Percentiles rank a stretch among this genome's conserved stretches.
These are phyloP conservation scores for Elgaria multicarinata DNA, from an alignment of 2,113 vertebrate species.

Conservation along the genomic window DNA sequence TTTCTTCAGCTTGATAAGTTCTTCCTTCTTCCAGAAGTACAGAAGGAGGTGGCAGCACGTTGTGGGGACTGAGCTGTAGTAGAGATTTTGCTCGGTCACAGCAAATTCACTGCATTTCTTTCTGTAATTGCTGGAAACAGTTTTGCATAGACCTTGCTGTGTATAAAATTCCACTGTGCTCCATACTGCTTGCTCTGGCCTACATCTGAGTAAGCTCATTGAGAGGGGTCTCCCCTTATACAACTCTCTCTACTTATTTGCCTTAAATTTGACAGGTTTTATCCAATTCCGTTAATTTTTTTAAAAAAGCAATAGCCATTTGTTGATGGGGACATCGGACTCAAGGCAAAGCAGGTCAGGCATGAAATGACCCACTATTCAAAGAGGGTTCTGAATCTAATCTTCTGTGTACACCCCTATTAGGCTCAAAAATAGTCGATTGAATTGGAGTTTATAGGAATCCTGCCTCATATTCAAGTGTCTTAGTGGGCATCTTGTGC, in stretches of 20 bases:
- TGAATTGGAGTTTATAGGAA: neutral
- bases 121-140: no score
- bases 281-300: neutral
- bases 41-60: no score
- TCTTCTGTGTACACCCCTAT: neutral
- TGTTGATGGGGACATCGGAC: neutral
- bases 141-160: no score
- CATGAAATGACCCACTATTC: no score
- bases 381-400: neutral
- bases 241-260: neutral
- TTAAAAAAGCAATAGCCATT: neutral
- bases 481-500: neutral
- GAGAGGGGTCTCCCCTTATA: neutral
- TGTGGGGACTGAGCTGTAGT: no score
- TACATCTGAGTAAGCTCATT: no score
- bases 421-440: neutral
- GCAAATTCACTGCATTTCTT: no score
- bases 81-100: no score
- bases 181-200: no score
- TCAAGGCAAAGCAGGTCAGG: neutral
- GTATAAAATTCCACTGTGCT: no score
- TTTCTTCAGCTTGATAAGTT: no score
- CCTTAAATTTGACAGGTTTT: neutral
- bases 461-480: neutral
- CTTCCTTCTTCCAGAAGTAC: no score